Evolutionary conservation across 2,113 vertebrate species (phyloP), one percentile per base, ranked within the genome.

Genomic region (Argyrosomus japonicus): DNA sequence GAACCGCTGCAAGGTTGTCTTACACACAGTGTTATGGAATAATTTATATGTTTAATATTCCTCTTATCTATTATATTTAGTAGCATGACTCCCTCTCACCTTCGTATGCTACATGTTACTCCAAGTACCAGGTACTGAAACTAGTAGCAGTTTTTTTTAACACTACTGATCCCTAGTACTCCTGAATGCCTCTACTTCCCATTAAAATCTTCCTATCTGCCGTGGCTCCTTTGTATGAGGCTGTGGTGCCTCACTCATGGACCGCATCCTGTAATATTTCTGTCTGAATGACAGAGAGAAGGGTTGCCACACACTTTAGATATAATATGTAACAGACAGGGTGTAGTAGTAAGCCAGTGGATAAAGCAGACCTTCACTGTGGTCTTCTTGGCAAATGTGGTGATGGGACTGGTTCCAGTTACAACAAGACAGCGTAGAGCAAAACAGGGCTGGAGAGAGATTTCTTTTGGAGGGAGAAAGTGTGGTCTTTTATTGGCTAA

Each of bases 221-320:
- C 47, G 43, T 60, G 70, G 11, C 54, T 60, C 6, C 5, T 64
- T 64, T 75, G 8, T 64, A 18, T 5, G 1, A 25, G 21, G 3
- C 45, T 64, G 81, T 77, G 15, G 21, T 29, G 40, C 58, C 40
- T 57, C 12, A 0, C 13, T 77, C 58, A 19, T 68, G 56, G 25
- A 75, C 68, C 10, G 0, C 5, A 13, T 82, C 56, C 15, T 77
- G 6, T 45, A 77, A 36, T 0, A 77, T 5, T 40, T 77, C 51
- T 25, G 67, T 83, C n/a, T 71, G 60, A 64, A 71, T 70, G 27
- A 71, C 67, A 43, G 58, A 71, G 12, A 77, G 73, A 7, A 75
- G 58, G 5, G 79, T 47, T 11, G n/a, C 72, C 12, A 75, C 29
- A 62, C 48, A 82, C 32, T 62, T 67, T 1, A 64, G 72, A 51